phyloP scores from a whole-genome alignment of 2,888 invertebrate genomes.

The Tinea trinotella region DNA sequence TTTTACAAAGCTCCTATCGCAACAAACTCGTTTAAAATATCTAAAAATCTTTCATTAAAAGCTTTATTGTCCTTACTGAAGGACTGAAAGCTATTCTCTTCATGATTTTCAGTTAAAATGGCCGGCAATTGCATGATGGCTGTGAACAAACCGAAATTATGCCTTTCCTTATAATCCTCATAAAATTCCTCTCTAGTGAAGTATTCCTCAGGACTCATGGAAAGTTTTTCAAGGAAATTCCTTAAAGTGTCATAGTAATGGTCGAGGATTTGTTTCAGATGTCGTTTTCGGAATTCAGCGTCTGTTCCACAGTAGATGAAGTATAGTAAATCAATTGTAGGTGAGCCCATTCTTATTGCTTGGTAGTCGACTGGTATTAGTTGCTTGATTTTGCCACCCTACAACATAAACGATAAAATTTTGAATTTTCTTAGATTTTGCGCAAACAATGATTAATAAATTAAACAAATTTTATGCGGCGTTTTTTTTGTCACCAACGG shows the following conservation, averaged over 20 bases:
- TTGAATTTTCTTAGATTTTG: too few relatives aligned
- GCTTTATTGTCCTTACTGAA: neutral
- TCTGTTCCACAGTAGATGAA: conserved; percentile 19
- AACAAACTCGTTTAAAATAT: neutral
- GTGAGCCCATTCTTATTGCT: neutral
- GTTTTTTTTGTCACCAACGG: too few relatives aligned
- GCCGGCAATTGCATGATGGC: neutral
- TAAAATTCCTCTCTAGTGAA: conserved; percentile 12
- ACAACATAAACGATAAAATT: too few relatives aligned
- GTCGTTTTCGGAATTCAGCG: conserved; percentile 12
- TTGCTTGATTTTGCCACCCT: conserved; percentile 10
- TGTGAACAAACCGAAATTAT: neutral
- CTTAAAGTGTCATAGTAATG: conserved; percentile 15
- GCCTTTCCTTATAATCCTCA: neutral
- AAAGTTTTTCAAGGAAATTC: neutral
- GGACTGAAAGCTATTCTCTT: too few relatives aligned
- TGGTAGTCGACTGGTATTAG: conserved; percentile 19
- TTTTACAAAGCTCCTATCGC: neutral
- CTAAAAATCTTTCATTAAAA: conserved; percentile 10
- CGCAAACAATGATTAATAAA: too few relatives aligned
- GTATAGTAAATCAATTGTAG: conserved; percentile 14
- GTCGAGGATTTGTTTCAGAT: neutral
- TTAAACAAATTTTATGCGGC: too few relatives aligned
- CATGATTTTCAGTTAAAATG: neutral
- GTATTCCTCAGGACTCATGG: neutral